Conservation (phyloP, 2,113 vertebrate genomes). For the Apistogramma diplotaenia region DNA sequence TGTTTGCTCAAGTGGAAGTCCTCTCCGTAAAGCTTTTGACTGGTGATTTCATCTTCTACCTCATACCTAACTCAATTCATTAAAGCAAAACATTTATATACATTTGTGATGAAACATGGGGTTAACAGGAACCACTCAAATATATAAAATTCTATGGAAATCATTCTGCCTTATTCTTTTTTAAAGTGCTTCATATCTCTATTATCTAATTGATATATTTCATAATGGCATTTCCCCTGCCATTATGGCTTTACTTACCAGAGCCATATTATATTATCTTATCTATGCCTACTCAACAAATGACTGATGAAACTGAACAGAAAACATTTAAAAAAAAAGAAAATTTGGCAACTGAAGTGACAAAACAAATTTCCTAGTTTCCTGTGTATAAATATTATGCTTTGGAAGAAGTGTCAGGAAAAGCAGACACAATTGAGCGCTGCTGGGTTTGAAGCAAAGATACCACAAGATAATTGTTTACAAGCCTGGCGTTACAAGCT, state of each 20-base stretch:
- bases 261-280: neutral
- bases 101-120: neutral
- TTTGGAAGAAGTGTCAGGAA: neutral
- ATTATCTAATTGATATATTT: neutral
- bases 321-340: neutral
- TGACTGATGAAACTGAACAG: neutral
- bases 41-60: neutral
- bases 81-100: neutral
- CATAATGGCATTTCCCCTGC: neutral
- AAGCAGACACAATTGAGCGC: neutral
- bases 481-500: neutral
- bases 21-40: conserved; percentile 1
- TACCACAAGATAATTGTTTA: neutral
- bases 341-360: neutral
- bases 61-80: neutral
- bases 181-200: neutral
- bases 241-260: neutral
- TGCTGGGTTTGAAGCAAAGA: neutral
- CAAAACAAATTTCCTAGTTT: neutral
- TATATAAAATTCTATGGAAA: neutral
- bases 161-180: neutral
- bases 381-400: neutral
- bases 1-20: neutral
- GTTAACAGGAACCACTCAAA: too few relatives aligned
- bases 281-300: neutral